Base-by-base conservation (phyloP, 1,140 invertebrate genomes). In the Sipha flava region DNA sequence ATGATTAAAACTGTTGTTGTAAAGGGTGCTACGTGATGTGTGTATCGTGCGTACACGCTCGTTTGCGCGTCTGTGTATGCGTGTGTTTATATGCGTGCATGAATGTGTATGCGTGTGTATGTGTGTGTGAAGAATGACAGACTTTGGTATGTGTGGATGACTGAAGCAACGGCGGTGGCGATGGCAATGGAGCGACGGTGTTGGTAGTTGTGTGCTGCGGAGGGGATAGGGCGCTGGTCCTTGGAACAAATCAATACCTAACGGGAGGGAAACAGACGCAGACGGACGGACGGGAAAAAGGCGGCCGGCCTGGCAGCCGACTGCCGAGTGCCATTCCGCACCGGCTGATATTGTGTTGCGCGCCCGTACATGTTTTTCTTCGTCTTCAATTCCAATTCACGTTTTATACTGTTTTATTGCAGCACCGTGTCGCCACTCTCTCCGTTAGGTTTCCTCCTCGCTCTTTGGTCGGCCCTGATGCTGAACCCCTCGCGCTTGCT, bases 231-330 rank as follows among this genome's bases (percentile, higher is more conserved):
- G 66, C 26, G 72, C 70, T 62, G 72, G 80, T 64, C 68, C 80
- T 62, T 49, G 40, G 68, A 80, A 64, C 80, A 75, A 62, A 64
- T 68, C 54, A 59, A 59, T 68, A 59, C 59, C 29, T 47, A 31
- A 73, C 52, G 64, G 52, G 80, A 77, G 73, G 68, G 72, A 73
- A 80, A 70, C 80, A 72, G 45, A 43, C 52, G 45, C n/a, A n/a
- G 49, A 26, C 16, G 52, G 79, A 68, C 40, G 66, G 80, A 73
- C 47, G 49, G 68, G 66, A 70, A 73, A 70, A 73, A 68, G 68
- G 59, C 68, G 57, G 79, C 57, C 57, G 4, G 21, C 54, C 73
- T 1, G 57, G 16, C 18, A 7, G 40, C 40, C 3, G 40, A 12
- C 14, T 43, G 64, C 64, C 16, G 68, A 68, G 72, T 72, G 64